A percentile compares a stretch with the other conserved stretches of the same genome.
phyloP scores from a whole-genome alignment of 1,140 invertebrate species.

The Drosophila simulans region DNA sequence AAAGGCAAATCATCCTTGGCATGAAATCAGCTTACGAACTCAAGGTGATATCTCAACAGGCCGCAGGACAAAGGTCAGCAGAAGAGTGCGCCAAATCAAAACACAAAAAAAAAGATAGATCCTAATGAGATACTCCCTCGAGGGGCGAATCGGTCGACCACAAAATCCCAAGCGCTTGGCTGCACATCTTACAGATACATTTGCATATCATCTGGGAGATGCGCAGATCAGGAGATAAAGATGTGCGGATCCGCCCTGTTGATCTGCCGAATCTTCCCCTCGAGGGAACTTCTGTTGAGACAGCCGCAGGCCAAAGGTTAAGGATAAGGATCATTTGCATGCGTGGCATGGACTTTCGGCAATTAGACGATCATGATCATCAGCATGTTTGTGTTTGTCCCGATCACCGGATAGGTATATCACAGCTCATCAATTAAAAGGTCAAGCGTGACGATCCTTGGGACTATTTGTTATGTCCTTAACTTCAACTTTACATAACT shows the following conservation, averaged over 20 bases:
- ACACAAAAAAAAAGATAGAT: conserved; percentile 38
- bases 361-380: conserved; percentile 60
- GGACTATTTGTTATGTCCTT: conserved; percentile 56
- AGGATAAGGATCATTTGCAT: conserved; percentile 57
- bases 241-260: conserved; percentile 36
- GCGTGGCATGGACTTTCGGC: conserved; percentile 30
- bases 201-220: conserved; percentile 57
- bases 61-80: conserved; percentile 39
- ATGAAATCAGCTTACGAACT: conserved; percentile 77
- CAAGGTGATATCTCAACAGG: conserved; percentile 63
- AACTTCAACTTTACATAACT: conserved; percentile 75
- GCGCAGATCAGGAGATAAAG: conserved; percentile 22
- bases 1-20: conserved; percentile 69
- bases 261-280: conserved; percentile 12
- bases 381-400: conserved; percentile 50
- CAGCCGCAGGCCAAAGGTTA: conserved; percentile 41
- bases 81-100: conserved; percentile 68
- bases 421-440: conserved; percentile 60
- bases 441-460: conserved; percentile 59
- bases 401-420: conserved; percentile 21
- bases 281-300: conserved; percentile 40
- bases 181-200: conserved; percentile 25
- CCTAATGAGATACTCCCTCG: conserved; percentile 57
- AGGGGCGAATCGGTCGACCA: conserved; percentile 57
- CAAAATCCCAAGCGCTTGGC: conserved; percentile 45